Conservation (phyloP, 2,113 vertebrate species). For the Hyperopisus bebe region DNA sequence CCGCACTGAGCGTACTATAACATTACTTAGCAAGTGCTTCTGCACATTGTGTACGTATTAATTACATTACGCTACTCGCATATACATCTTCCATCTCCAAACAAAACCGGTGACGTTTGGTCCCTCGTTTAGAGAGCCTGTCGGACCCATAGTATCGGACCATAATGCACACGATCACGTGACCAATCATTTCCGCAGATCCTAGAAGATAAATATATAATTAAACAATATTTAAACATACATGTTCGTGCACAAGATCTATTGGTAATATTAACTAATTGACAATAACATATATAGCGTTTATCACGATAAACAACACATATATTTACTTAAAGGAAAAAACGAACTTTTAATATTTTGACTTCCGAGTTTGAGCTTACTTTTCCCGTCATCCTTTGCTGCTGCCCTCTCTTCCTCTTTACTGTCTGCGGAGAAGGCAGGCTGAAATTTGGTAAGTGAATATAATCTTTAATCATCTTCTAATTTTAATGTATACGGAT, state of each 20-base stretch:
- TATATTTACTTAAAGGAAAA: background rate
- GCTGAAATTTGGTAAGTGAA: conserved; percentile 10
- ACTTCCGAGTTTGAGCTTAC: background rate
- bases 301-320: background rate
- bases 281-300: background rate
- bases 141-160: background rate
- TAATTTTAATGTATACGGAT: background rate
- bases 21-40: background rate
- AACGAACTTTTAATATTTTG: background rate
- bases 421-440: conserved; percentile 22
- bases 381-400: conserved; percentile 16
- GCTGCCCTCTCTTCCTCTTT: conserved; percentile 1
- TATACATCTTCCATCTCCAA: background rate
- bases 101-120: no score
- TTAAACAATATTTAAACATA: background rate
- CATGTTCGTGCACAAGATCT: background rate
- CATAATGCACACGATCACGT: background rate
- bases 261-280: background rate
- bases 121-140: background rate
- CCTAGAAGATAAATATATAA: conserved; percentile 17
- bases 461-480: conserved; percentile 18
- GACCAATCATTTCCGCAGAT: background rate
- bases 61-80: background rate
- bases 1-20: background rate
- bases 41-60: background rate